Percentiles rank a stretch among this genome's conserved stretches.
These are phyloP conservation scores for Aselliscus stoliczkanus DNA, from an alignment of 2,797 vertebrate genomes.

Conservation along the genomic window DNA sequence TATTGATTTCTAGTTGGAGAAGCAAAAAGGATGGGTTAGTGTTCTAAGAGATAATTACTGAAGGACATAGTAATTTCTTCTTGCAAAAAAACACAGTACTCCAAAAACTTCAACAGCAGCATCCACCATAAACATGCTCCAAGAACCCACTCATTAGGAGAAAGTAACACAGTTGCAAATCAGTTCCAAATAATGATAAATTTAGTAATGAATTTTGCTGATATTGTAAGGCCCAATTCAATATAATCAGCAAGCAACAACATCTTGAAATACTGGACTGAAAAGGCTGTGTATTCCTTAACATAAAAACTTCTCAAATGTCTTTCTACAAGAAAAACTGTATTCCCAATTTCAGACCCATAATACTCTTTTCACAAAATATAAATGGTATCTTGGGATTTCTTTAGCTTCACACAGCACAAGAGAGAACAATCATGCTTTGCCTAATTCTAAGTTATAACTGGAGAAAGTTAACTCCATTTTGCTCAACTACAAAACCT, in stretches of 20 bases:
- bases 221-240: not conserved
- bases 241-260: constrained; percentile 22
- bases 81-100: constrained; percentile 23
- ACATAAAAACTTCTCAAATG: not conserved
- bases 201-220: not conserved
- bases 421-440: not conserved
- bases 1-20: not conserved
- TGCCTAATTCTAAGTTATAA: constrained; percentile 21
- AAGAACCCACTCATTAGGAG: not conserved
- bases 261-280: not conserved
- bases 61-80: constrained; percentile 5
- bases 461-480: constrained; percentile 5
- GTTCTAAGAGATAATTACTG: not conserved
- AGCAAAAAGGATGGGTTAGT: not conserved
- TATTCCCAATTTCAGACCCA: not conserved
- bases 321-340: constrained; percentile 21
- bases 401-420: not conserved
- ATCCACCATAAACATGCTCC: not conserved
- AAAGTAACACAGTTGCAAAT: constrained; percentile 21
- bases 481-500: not conserved
- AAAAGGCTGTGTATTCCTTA: not conserved
- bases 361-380: not conserved
- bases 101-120: not conserved
- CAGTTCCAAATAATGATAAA: not conserved
- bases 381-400: not conserved